These are phyloP conservation scores for Silurus lanzhouensis DNA, from an alignment of 2,797 vertebrate genomes.

Conservation along the genomic window DNA sequence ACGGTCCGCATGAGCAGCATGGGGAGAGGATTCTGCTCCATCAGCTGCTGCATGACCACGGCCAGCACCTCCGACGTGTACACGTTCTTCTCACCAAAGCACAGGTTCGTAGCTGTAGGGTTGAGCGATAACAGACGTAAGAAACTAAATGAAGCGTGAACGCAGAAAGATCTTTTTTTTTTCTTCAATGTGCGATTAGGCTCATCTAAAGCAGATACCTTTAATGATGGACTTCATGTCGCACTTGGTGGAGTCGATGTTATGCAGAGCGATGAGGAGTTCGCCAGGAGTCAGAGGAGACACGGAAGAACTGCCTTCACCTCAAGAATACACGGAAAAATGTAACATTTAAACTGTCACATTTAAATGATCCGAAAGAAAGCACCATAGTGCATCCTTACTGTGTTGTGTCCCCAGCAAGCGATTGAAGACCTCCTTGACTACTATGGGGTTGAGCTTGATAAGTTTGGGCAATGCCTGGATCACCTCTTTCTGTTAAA, in stretches of 20 bases:
- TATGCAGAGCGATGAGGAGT: slow-evolving; percentile 89
- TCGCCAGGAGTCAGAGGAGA: slow-evolving; percentile 92
- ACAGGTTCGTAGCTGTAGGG: slow-evolving; percentile 88
- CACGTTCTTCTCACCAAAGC: slow-evolving; percentile 90
- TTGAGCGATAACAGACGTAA: neutral
- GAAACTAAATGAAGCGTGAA: neutral
- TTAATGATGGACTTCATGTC: slow-evolving; percentile 99
- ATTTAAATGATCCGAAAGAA: neutral
- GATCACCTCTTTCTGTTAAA: slow-evolving; percentile 86
- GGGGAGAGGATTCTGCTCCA: slow-evolving; percentile 93
- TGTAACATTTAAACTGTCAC: neutral
- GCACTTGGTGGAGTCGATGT: slow-evolving; percentile 91
- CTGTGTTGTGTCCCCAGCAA: slow-evolving; percentile 92
- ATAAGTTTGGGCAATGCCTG: slow-evolving; percentile 94
- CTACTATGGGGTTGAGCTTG: slow-evolving; percentile 95
- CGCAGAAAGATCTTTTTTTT: too few species aligned
- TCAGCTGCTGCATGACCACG: slow-evolving; percentile 96
- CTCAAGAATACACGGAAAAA: slow-evolving; percentile 64
- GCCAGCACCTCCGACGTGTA: slow-evolving; percentile 95
- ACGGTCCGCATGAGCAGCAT: slow-evolving; percentile 95
- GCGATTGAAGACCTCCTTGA: slow-evolving; percentile 96
- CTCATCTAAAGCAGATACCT: slow-evolving; percentile 69
- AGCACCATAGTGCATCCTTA: slow-evolving; percentile 63
- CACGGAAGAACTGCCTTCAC: slow-evolving; percentile 87
- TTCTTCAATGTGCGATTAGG: too few species aligned